Base-by-base conservation (phyloP, 1,140 invertebrate genomes). In the Hypothenemus hampei region DNA sequence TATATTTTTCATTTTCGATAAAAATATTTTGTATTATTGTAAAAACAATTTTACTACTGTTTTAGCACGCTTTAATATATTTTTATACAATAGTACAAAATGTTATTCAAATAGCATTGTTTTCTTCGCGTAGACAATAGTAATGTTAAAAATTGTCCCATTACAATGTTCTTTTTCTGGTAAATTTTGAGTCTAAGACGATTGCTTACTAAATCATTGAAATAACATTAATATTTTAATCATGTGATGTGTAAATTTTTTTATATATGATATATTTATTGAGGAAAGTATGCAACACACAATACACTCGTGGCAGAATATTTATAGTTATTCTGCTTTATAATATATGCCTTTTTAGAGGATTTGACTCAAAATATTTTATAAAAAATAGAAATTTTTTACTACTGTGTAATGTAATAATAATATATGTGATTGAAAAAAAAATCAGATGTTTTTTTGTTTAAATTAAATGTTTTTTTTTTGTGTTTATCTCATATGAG, bases 181-280 rank as follows among this genome's bases (percentile, higher is more conserved):
- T n/a, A n/a, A n/a, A n/a, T n/a, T n/a, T 3, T 31, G 8, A 2
- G 13, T 31, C 26, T 13, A 3, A 31, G 26, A 31, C 2, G 4
- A n/a, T 16, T 13, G 16, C 8, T 39, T 39, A 39, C 11, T n/a
- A 10, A 15, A 13, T 19, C 16, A 15, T 39, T 39, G 7, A 13
- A 15, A 16, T 8, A 10, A 15, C 18, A 1, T 39, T 39, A 39
- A 2, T 39, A 39, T 13, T 31, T 8, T 31, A 31, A 39, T 16
- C 36, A 39, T 39, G 36, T 39, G 36, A 39, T 39, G 36, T 39
- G 36, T 39, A 39, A 39, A 39, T 13, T 7, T 39, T 39, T 39
- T 39, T 39, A 11, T 39, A 39, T 16, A 10, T 39, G 10, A 39
- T 16, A 39, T 39, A 15, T 16, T 16, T 39, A 39, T 39, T 13